A percentile compares a stretch with the other conserved stretches of the same genome.
Evolutionary conservation across 2,888 invertebrate genomes (phyloP).

Genomic region (Agrilus biguttatus): DNA sequence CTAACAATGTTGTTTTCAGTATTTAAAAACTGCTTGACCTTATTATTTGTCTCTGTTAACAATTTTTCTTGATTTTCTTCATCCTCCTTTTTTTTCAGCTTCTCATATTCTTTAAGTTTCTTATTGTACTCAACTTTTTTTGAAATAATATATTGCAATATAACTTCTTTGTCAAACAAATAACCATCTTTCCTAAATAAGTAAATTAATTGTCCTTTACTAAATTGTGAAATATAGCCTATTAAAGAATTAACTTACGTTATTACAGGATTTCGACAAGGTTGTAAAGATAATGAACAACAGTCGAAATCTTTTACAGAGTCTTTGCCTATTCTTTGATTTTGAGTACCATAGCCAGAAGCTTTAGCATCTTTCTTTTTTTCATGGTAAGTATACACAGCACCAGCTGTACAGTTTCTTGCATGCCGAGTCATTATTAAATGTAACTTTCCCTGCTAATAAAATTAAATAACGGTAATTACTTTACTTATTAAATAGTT

Average conservation of each 20-base stretch:
- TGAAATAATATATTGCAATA: conserved; percentile 84
- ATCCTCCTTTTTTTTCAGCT: conserved; percentile 64
- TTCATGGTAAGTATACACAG: conserved; percentile 96
- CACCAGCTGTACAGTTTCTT: conserved; percentile 94
- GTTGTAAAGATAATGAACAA: conserved; percentile 92
- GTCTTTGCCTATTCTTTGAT: conserved; percentile 82
- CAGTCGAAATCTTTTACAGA: conserved; percentile 94
- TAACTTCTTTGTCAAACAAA: conserved; percentile 93
- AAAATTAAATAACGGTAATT: no score
- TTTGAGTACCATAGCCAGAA: conserved; percentile 85
- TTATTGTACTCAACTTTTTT: conserved; percentile 86
- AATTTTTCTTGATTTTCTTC: conserved; percentile 53
- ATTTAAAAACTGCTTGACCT: conserved; percentile 65
- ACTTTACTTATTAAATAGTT: no score
- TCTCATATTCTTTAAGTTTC: conserved; percentile 84
- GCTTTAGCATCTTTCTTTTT: conserved; percentile 89
- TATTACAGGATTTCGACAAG: conserved; percentile 84
- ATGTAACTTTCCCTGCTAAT: no score
- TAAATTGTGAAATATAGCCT: no score
- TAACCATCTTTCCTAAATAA: conserved; percentile 60
- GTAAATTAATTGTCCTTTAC: not conserved
- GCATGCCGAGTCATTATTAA: conserved; percentile 82
- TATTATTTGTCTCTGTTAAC: conserved; percentile 58
- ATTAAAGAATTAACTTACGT: conserved; percentile 40
- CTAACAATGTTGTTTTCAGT: conserved; percentile 65